A percentile compares a stretch with the other conserved stretches of the same genome.
Conservation (phyloP, 1,140 invertebrate species). For the Drosophila tani region DNA sequence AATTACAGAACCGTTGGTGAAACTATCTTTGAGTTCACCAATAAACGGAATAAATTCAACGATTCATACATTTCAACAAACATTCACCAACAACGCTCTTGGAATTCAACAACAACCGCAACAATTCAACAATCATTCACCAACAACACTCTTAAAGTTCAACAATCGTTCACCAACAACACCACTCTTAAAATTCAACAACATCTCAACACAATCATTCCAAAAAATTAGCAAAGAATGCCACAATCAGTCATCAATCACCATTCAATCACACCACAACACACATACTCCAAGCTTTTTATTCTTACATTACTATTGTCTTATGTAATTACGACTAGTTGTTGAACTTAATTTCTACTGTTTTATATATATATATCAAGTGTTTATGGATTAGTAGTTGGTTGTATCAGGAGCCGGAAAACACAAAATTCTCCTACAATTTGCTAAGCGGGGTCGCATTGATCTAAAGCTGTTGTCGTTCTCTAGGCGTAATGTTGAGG, state of each 20-base stretch:
- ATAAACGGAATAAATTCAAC: background rate
- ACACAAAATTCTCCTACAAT: background rate
- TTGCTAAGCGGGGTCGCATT: conserved; percentile 36
- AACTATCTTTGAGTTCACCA: background rate
- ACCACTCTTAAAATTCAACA: background rate
- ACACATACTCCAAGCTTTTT: conserved; percentile 35
- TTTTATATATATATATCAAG: conserved; percentile 15
- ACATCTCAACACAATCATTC: conserved; percentile 1
- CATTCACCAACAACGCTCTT: background rate
- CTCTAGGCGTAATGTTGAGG: conserved; percentile 69
- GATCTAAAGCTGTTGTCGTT: conserved; percentile 44
- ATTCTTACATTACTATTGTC: conserved; percentile 1
- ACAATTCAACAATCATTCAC: background rate
- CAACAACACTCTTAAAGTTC: background rate
- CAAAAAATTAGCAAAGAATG: background rate
- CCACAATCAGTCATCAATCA: conserved; percentile 3
- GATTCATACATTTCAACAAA: background rate
- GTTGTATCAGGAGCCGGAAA: conserved; percentile 12
- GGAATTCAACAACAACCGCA: no score
- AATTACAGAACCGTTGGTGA: background rate
- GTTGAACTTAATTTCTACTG: conserved; percentile 15
- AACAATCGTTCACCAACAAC: conserved; percentile 4
- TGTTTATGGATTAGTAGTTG: conserved; percentile 35
- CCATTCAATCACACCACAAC: conserved; percentile 1
- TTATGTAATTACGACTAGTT: conserved; percentile 24